A percentile compares a stretch with the other conserved stretches of the same genome.
phyloP scores from a whole-genome alignment of 2,888 invertebrate species.

The Leptopilina drosophilae region DNA sequence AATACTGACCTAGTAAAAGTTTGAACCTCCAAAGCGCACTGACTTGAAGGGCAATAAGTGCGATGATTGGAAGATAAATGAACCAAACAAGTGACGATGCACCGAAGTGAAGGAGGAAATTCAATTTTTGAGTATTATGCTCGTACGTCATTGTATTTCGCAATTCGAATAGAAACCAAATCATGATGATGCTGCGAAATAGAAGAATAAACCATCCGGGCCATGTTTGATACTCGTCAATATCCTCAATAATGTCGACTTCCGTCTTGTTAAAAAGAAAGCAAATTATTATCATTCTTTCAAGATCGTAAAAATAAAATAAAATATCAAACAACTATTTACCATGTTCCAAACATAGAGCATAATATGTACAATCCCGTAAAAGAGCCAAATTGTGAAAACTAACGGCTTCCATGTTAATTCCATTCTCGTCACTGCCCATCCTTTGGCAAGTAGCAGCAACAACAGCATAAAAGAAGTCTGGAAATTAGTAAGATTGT shows the following conservation, averaged over 20 bases:
- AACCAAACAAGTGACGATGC: conserved; percentile 99
- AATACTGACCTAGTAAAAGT: conserved; percentile 88
- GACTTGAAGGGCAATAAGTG: conserved; percentile 94
- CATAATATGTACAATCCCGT: conserved; percentile 93
- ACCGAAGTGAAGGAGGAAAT: conserved; percentile 97
- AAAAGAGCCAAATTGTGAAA: conserved; percentile 93
- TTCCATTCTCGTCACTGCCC: conserved; percentile 95
- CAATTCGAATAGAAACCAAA: conserved; percentile 90
- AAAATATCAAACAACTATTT: conserved; percentile 73
- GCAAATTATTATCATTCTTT: conserved; percentile 28
- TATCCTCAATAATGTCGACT: conserved; percentile 96
- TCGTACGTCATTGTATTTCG: conserved; percentile 89
- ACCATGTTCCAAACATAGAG: conserved; percentile 98
- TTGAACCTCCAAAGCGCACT: conserved; percentile 97
- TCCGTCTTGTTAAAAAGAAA: conserved; percentile 85
- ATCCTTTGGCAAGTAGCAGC: conserved; percentile 95
- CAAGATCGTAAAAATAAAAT: conserved; percentile 40
- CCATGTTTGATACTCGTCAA: conserved; percentile 98
- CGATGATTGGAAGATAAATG: conserved; percentile 96
- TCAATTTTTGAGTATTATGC: conserved; percentile 89
- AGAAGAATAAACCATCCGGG: conserved; percentile 96
- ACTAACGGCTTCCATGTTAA: conserved; percentile 91
- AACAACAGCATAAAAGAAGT: conserved; percentile 95
- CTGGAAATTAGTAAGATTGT: conserved; percentile 77
- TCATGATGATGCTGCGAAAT: conserved; percentile 90